Evolutionary conservation across 2,888 invertebrate genomes (phyloP), one percentile per base, ranked within the genome.

Genomic region (Eupithecia exiguata): DNA sequence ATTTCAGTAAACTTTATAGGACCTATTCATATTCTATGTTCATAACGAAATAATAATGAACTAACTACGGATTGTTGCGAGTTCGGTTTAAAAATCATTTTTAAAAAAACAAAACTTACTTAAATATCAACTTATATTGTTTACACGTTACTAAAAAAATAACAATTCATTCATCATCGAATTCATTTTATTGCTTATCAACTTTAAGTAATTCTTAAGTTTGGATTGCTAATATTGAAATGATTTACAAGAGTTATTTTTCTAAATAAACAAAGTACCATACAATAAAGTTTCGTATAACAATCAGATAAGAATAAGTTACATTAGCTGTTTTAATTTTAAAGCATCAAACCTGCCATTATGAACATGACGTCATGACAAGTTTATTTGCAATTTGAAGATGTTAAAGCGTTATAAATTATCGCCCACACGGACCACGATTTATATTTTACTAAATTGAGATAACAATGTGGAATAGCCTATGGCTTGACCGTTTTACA

Each of bases 391-490:
- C 68, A 71, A 70, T 70, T 70, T 70, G 58, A 67, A 30, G 67
- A 72, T 49, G 46, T 70, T 73, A 70, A 68, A 65, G 68, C 43
- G 49, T 68, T 70, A 72, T 70, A 75, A 72, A 75, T 72, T 70
- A 40, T 68, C 75, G 75, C 75, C 75, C 75, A 75, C 75, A 46
- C 40, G 12, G 40, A 35, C 68, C 46, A 75, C 70, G 40, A 71
- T 75, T 69, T 72, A 74, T 80, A 73, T 49, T 49, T 69, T 75
- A 73, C 66, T 61, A 75, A 76, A 81, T 77, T 79, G 66, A 40
- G 66, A 66, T 21, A 21, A 38, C 21, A 36, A 35, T 62, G 35
- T 18, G 18, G 74, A 67, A 78, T 73, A 68, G 53, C 21, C 21
- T 21, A 25, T 5, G 25, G 58, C n/a, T 46, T 9, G n/a, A 49